Percentiles rank a stretch among this genome's conserved stretches.
Conservation (phyloP, 2,888 invertebrate species). For the Pelosia muscerda region DNA sequence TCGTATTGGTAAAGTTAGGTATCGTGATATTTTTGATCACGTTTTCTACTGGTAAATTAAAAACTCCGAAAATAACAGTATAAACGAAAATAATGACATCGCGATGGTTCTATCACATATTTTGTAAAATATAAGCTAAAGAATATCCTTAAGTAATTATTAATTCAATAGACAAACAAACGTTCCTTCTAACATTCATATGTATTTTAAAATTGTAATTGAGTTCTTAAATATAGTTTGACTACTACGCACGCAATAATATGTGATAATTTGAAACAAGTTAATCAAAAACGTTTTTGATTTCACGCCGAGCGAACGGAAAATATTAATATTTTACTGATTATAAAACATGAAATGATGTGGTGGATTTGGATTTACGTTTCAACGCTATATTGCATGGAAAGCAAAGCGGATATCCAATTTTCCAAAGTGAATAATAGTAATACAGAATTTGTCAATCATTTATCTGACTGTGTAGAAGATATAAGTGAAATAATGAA, state of each 20-base stretch:
- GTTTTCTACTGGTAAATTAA: neutral
- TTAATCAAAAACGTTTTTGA: slow-evolving; percentile 5
- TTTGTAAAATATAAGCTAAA: too few species aligned
- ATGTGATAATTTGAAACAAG: neutral
- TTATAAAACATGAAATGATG: neutral
- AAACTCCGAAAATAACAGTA: too few species aligned
- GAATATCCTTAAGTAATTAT: neutral
- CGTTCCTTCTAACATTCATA: neutral
- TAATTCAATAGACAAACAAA: neutral
- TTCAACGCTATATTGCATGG: neutral
- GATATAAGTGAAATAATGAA: slow-evolving; percentile 35
- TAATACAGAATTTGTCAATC: neutral
- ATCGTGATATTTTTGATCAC: neutral
- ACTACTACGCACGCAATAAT: neutral
- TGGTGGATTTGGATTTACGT: neutral
- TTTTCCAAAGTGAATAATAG: neutral
- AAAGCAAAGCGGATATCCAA: neutral
- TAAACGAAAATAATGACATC: too few species aligned
- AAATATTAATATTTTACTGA: slow-evolving; percentile 1
- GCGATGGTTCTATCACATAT: too few species aligned
- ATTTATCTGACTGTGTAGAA: slow-evolving; percentile 46
- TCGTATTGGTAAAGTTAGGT: neutral
- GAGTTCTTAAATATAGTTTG: neutral
- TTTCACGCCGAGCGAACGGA: neutral
- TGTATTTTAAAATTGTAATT: neutral